These are phyloP conservation scores for Pao palembangensis DNA, from an alignment of 2,113 vertebrate genomes.

Conservation along the genomic window DNA sequence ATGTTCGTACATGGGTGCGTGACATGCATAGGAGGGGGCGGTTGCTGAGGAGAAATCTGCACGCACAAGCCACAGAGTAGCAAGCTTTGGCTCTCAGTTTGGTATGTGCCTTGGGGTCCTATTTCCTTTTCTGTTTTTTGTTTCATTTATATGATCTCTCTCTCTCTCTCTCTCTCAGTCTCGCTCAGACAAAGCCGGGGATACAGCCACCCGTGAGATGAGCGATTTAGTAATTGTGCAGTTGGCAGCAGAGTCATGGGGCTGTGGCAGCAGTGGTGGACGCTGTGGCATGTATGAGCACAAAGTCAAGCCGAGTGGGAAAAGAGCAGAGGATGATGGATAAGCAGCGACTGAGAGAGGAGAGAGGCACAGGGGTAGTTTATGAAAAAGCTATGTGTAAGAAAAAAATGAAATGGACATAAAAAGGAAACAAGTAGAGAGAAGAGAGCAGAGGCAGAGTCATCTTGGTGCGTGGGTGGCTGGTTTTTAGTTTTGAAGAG, in stretches of 20 bases:
- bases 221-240: constrained; percentile 73
- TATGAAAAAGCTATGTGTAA: not conserved
- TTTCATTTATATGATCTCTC: constrained; percentile 25
- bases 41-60: constrained; percentile 3
- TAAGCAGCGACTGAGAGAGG: not conserved
- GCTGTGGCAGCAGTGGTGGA: constrained; percentile 44
- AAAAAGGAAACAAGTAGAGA: constrained; percentile 16
- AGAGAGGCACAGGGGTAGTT: not conserved
- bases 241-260: constrained; percentile 55
- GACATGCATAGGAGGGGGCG: constrained; percentile 13
- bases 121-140: constrained; percentile 16
- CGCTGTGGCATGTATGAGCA: constrained; percentile 38
- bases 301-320: constrained; percentile 19
- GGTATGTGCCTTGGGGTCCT: constrained; percentile 11
- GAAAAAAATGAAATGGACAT: constrained; percentile 25
- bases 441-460: constrained; percentile 32
- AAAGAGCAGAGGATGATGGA: constrained; percentile 13
- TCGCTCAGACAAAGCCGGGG: constrained; percentile 37
- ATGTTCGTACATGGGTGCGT: constrained; percentile 21
- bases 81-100: constrained; percentile 10
- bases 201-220: constrained; percentile 70
- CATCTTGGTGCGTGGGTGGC: constrained; percentile 47
- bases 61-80: constrained; percentile 19
- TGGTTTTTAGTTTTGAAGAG: constrained; percentile 54
- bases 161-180: not conserved